These are phyloP conservation scores for Pollenia labialis DNA, from an alignment of 2,888 invertebrate genomes.

Conservation along the genomic window DNA sequence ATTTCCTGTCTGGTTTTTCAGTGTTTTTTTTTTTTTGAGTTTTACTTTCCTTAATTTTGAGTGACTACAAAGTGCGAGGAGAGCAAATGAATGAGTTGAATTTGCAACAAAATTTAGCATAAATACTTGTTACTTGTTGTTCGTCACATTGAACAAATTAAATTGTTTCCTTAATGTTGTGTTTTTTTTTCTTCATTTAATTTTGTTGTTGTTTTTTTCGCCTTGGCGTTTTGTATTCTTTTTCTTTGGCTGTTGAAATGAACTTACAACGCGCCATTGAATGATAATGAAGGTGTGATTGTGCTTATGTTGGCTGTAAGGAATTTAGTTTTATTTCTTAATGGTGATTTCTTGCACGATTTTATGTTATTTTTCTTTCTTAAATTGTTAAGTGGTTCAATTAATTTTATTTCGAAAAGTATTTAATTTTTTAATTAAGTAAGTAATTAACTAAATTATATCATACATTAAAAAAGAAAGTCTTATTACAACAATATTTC, in stretches of 20 bases:
- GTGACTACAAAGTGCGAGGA: constrained; percentile 29
- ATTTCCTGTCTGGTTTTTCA: constrained; percentile 52
- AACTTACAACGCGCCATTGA: constrained; percentile 25
- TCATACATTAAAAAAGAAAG: too few species aligned
- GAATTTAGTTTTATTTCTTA: constrained; percentile 34
- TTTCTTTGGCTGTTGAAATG: constrained; percentile 12
- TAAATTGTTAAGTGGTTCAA: background rate
- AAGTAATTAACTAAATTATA: too few species aligned
- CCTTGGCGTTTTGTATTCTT: background rate
- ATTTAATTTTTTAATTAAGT: too few species aligned
- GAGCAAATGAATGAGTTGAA: constrained; percentile 38
- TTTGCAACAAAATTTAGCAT: constrained; percentile 75
- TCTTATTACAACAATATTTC: too few species aligned
- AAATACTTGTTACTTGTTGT: constrained; percentile 78
- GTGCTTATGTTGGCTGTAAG: constrained; percentile 7
- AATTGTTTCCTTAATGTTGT: constrained; percentile 70
- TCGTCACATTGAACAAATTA: constrained; percentile 74
- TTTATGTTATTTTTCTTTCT: background rate
- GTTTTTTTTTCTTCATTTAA: constrained; percentile 15
- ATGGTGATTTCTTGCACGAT: background rate
- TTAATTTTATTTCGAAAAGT: background rate
- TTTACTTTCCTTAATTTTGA: constrained; percentile 1
- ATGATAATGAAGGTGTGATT: constrained; percentile 11
- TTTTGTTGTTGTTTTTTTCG: background rate
- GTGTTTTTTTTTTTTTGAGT: background rate